Base-by-base conservation (phyloP, 2,113 vertebrate species). In the Poeciliopsis prolifica region DNA sequence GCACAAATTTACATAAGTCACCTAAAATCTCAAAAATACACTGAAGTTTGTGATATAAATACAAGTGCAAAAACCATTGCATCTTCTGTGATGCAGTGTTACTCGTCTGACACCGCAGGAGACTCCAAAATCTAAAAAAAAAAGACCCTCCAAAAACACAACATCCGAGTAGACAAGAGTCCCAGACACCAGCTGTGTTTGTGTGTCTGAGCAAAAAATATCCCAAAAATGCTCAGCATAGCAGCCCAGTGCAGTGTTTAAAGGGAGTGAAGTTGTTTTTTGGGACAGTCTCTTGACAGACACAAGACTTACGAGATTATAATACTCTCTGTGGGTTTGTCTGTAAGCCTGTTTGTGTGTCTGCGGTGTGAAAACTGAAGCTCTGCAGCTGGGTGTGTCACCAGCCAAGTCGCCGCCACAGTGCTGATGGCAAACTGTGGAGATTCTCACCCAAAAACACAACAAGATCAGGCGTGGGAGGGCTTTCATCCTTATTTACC, bases 131-230 rank as follows among this genome's bases (percentile, higher is more conserved):
- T 10, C 35, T 37, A 37, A 37, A 37, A 37, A 37, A 31, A 6
- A 33, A 37, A 37, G 28, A 10, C 35, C 69, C 42, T 2, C 54
- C 69, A 68, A 70, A 78, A 83, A 70, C 72, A 81, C 64, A 63
- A 11, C 17, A 61, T 74, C 58, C 61, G 58, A 33, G 15, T 5
- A 54, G 37, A 69, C 65, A 26, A 37, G 28, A 40, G 44, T 58
- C 64, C 44, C 73, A 82, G 4, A 86, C 80, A 75, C 24, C 77
- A 61, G 61, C 79, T 78, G 42, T 81, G 80, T 83, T 79, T 84
- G 75, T 54, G 67, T 31, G 33, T 71, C 37, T 63, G 63, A 79
- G 68, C 15, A 68, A 74, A 73, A 85, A 86, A 83, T 22, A 73
- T 73, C 54, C 68, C 31, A 81, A 75, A 86, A 26, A 44, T 68